A percentile compares a stretch with the other conserved stretches of the same genome.
These are phyloP conservation scores for Poecile atricapillus DNA, from an alignment of 2,113 vertebrate species.

Conservation along the genomic window DNA sequence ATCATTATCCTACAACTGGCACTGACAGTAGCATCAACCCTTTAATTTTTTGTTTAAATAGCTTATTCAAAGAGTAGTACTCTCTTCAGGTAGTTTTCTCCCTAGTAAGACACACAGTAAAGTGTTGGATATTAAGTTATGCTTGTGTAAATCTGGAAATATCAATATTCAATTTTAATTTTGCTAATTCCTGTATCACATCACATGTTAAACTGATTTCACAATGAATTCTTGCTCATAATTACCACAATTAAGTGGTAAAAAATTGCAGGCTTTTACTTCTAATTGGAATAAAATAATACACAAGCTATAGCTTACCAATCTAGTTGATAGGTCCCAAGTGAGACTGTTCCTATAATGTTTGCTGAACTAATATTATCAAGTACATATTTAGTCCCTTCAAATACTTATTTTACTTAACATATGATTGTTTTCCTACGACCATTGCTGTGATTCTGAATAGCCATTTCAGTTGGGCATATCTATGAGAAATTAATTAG, in stretches of 20 bases:
- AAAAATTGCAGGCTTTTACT: neutral
- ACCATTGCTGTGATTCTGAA: neutral
- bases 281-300: neutral
- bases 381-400: neutral
- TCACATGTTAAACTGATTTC: neutral
- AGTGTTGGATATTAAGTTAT: neutral
- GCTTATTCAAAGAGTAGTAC: neutral
- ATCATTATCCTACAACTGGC: neutral
- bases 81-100: neutral
- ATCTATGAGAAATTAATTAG: neutral
- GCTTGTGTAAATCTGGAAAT: neutral
- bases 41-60: neutral
- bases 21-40: neutral
- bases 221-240: neutral
- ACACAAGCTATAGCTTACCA: neutral
- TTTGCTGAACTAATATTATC: neutral
- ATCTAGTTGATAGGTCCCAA: neutral
- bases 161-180: neutral
- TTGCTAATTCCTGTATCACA: neutral
- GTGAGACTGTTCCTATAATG: neutral
- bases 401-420: neutral
- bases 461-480: neutral
- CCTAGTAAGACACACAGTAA: neutral
- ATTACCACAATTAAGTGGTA: neutral
- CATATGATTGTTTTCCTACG: neutral